phyloP scores from a whole-genome alignment of 1,140 invertebrate genomes.

The Pseudoatta argentina region DNA sequence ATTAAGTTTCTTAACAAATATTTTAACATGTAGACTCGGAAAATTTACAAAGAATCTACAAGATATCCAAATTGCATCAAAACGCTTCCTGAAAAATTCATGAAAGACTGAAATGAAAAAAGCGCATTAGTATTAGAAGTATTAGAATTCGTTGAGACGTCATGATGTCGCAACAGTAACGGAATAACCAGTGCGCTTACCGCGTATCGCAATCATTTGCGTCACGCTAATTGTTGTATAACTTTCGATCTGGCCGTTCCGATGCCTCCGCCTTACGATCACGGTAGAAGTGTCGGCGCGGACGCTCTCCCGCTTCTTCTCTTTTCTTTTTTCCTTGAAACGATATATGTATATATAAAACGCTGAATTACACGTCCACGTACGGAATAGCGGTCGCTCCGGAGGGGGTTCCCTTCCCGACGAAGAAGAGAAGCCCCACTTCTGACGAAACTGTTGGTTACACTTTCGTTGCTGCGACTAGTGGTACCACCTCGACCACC shows the following conservation, averaged over 20 bases:
- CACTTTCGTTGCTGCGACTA: conserved; percentile 83
- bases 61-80: background rate
- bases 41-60: background rate
- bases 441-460: conserved; percentile 76
- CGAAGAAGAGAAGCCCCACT: conserved; percentile 64
- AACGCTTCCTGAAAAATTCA: background rate
- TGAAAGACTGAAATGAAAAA: background rate
- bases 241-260: conserved; percentile 73
- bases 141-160: conserved; percentile 18
- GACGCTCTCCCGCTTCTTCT: conserved; percentile 6
- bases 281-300: conserved; percentile 6
- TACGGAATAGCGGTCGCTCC: background rate
- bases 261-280: conserved; percentile 35
- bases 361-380: conserved; percentile 20
- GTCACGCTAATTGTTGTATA: conserved; percentile 74
- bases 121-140: background rate
- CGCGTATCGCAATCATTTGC: conserved; percentile 65
- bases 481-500: conserved; percentile 78
- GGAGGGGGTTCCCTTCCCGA: conserved; percentile 31
- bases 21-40: background rate
- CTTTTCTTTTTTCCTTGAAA: conserved; percentile 38
- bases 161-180: conserved; percentile 28
- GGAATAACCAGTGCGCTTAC: conserved; percentile 58
- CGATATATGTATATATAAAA: conserved; percentile 25
- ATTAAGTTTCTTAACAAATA: background rate